phyloP scores from a whole-genome alignment of 2,888 invertebrate genomes.

The Troides oblongomaculatus region DNA sequence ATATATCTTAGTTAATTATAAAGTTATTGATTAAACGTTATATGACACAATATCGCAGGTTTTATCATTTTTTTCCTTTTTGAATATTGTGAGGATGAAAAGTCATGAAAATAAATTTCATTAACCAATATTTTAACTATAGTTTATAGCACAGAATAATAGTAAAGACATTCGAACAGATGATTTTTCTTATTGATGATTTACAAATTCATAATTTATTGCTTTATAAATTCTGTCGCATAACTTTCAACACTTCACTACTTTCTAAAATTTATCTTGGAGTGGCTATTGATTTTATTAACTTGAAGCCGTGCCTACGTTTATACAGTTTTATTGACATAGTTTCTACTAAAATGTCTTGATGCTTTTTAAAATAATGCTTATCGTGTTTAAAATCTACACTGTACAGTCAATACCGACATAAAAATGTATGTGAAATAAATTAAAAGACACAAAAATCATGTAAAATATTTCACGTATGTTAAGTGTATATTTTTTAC shows the following conservation, averaged over 20 bases:
- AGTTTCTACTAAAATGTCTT: constrained; percentile 2
- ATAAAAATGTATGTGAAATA: too few species aligned
- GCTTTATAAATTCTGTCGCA: constrained; percentile 11
- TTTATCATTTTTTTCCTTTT: too few species aligned
- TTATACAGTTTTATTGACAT: constrained; percentile 1
- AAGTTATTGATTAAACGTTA: too few species aligned
- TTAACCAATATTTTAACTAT: not conserved
- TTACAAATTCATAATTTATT: constrained; percentile 14
- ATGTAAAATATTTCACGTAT: not conserved
- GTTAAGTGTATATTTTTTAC: not conserved
- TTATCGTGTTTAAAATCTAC: not conserved
- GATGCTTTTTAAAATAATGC: not conserved
- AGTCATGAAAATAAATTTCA: too few species aligned
- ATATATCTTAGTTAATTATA: too few species aligned
- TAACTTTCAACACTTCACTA: constrained; percentile 15
- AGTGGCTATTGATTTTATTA: constrained; percentile 14
- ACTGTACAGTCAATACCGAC: too few species aligned
- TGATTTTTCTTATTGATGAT: not conserved
- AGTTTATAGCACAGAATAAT: not conserved
- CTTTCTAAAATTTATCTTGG: constrained; percentile 21
- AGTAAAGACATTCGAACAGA: not conserved
- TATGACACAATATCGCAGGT: too few species aligned
- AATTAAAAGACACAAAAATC: not conserved
- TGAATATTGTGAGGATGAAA: too few species aligned
- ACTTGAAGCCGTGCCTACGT: constrained; percentile 4